Evolutionary conservation across 1,140 invertebrate genomes (phyloP).

Genomic region (Elysia chlorotica): DNA sequence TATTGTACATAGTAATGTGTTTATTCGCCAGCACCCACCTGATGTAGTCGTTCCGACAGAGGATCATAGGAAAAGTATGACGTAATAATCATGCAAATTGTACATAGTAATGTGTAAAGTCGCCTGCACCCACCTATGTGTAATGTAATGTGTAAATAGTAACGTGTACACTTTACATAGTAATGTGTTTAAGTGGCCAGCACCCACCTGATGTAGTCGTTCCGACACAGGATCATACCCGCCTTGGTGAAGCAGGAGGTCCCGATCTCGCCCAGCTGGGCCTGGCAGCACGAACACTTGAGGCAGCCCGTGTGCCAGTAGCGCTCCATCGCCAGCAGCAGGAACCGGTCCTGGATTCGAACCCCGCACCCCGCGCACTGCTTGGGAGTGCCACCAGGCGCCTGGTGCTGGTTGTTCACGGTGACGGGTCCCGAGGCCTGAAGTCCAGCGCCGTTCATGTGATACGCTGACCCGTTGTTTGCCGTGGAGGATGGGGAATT

Average conservation of each 20-base stretch:
- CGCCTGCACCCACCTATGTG: too few species aligned
- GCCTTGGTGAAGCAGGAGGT: slow-evolving; percentile 87
- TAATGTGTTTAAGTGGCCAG: too few species aligned
- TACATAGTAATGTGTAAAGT: too few species aligned
- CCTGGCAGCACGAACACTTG: slow-evolving; percentile 87
- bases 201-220: slow-evolving; percentile 88
- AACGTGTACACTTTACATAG: too few species aligned
- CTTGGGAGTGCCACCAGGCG: slow-evolving; percentile 31
- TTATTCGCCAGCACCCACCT: too few species aligned
- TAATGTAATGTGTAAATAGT: too few species aligned
- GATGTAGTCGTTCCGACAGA: too few species aligned
- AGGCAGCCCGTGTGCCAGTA: slow-evolving; percentile 92
- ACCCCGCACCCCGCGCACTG: slow-evolving; percentile 67
- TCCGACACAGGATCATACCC: slow-evolving; percentile 91
- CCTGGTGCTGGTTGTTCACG: slow-evolving; percentile 8
- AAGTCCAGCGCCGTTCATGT: slow-evolving; percentile 8
- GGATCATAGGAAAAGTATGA: too few species aligned
- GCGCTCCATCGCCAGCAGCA: slow-evolving; percentile 85
- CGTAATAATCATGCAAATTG: too few species aligned
- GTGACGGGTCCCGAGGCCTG: slow-evolving; percentile 1
- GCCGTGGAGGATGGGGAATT: background rate
- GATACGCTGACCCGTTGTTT: background rate
- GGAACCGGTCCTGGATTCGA: slow-evolving; percentile 85
- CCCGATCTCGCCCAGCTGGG: slow-evolving; percentile 85
- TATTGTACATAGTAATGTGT: too few species aligned